phyloP scores from a whole-genome alignment of 2,113 vertebrate species.

The Spea multiplicata region DNA sequence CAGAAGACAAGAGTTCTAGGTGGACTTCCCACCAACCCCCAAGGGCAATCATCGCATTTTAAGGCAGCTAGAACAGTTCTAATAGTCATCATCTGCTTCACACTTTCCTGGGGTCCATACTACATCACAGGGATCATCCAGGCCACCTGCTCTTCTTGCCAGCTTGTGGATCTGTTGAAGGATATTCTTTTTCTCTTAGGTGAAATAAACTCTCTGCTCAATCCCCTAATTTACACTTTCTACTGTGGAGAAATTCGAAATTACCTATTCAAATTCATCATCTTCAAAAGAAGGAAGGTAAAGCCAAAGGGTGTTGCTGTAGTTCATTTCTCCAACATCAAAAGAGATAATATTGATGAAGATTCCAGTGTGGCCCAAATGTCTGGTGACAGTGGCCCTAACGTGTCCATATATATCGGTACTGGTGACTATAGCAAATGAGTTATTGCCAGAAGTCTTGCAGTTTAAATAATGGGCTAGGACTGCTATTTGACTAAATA shows the following conservation, averaged over 20 bases:
- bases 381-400: neutral
- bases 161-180: constrained; percentile 25
- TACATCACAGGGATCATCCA: constrained; percentile 48
- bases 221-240: constrained; percentile 48
- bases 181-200: constrained; percentile 49
- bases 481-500: too few species aligned
- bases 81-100: constrained; percentile 47
- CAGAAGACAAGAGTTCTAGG: neutral
- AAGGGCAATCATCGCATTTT: constrained; percentile 38
- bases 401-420: neutral
- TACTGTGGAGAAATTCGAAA: constrained; percentile 47
- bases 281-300: constrained; percentile 34
- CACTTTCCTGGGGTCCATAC: constrained; percentile 52
- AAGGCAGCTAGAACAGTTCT: constrained; percentile 50
- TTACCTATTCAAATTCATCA: constrained; percentile 40
- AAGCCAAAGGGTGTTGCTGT: constrained; percentile 30
- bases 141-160: constrained; percentile 50
- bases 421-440: neutral
- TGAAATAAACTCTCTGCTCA: constrained; percentile 50
- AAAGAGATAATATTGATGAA: neutral
- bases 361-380: neutral
- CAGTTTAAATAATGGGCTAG: too few species aligned
- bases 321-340: constrained; percentile 23
- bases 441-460: neutral
- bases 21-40: neutral